Evolutionary conservation across 2,888 invertebrate genomes (phyloP), one percentile per base, ranked within the genome.

Genomic region (Artemia sinica): DNA sequence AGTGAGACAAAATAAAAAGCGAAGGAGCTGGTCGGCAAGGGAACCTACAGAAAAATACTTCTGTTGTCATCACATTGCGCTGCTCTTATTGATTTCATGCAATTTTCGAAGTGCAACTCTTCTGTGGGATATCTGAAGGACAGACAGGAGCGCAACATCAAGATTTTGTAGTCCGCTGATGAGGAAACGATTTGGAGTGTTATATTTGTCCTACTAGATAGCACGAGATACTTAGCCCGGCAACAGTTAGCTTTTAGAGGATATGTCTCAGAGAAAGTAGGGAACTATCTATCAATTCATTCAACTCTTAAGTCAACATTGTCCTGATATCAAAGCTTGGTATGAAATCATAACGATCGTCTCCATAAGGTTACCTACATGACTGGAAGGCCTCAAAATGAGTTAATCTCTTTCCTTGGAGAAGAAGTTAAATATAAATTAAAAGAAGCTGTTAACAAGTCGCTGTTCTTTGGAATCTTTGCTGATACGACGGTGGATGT

Each of bases 1-100:
- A 13, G 48, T 67, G 67, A n/a, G 49, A 67, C 67, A 67, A 67
- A 67, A 67, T 67, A 49, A 67, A 67, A 28, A 67, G 67, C 48
- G 14, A 67, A 67, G 67, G 67, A 49, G 12, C 67, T 11, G 49
- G 49, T 41, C 48, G 49, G 48, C 67, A 11, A 18, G 67, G 67
- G 18, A 67, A 67, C 48, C 49, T 67, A 41, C n/a, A n/a, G 49
- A 49, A 49, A 67, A 67, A 12, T 4, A 67, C 49, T 67, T 67
- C 49, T n/a, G 48, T 13, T 48, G 67, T 49, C 12, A 67, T 11
- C 18, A 18, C 49, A 67, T 49, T 48, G 67, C 14, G 67, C 67
- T 49, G 67, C 67, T 11, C 18, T 67, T 41, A 12, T 48, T 18
- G 18, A 18, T 49, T 67, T n/a, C 49, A 11, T 48, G 28, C 49